Percentiles rank a stretch among this genome's conserved stretches.
Conservation (phyloP, 2,113 vertebrate species). For the Girardinichthys multiradiatus region DNA sequence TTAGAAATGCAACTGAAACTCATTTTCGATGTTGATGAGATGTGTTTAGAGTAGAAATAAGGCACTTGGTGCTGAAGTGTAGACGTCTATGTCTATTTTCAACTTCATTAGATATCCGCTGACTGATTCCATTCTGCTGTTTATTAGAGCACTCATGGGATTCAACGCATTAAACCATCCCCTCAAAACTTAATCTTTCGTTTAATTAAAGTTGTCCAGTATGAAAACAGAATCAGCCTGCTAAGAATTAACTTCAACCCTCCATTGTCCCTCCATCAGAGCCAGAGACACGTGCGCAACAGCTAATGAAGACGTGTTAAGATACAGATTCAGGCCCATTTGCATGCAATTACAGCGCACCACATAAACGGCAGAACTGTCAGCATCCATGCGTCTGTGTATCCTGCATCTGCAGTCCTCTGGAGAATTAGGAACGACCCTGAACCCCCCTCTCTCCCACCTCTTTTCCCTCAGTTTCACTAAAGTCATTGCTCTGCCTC, state of each 20-base stretch:
- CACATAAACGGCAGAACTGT: constrained; percentile 79
- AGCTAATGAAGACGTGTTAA: constrained; percentile 80
- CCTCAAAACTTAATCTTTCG: constrained; percentile 92
- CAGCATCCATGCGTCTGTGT: constrained; percentile 79
- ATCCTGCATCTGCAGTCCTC: constrained; percentile 81
- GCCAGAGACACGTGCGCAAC: constrained; percentile 59
- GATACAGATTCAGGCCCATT: constrained; percentile 74
- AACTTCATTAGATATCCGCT: constrained; percentile 87
- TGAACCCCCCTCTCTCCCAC: background rate
- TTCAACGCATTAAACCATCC: constrained; percentile 81
- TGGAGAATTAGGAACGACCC: constrained; percentile 78
- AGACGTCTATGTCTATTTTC: constrained; percentile 77
- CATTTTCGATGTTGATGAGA: background rate
- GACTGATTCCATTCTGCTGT: constrained; percentile 89
- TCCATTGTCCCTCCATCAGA: constrained; percentile 80
- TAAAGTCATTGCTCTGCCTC: constrained; percentile 86
- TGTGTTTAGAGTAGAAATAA: constrained; percentile 10
- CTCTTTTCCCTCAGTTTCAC: constrained; percentile 28
- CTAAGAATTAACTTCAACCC: constrained; percentile 83
- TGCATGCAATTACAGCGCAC: constrained; percentile 81
- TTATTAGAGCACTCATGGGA: constrained; percentile 89
- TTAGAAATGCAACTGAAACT: background rate
- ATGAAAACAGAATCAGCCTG: constrained; percentile 86
- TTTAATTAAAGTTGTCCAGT: constrained; percentile 92
- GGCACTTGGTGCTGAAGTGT: constrained; percentile 16